Conservation (phyloP, 2,888 invertebrate species). For the Xiphydria camelus region DNA sequence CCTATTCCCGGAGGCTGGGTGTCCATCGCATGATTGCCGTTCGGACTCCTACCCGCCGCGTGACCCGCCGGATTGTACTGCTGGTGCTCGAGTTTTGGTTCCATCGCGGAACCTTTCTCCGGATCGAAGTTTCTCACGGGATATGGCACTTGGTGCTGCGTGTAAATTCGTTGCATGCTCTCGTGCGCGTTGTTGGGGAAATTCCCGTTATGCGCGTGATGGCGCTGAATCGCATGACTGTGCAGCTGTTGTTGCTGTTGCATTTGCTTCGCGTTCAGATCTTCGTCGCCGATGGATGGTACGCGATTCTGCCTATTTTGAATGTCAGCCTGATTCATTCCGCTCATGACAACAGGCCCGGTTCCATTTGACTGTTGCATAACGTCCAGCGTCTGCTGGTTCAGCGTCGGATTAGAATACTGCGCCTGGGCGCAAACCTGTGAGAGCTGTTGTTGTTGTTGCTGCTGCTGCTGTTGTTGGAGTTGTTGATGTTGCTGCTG, state of each 20-base stretch:
- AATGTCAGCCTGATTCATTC: constrained; percentile 37
- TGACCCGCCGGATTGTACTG: constrained; percentile 39
- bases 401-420: constrained; percentile 51
- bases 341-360: constrained; percentile 38
- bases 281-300: constrained; percentile 35
- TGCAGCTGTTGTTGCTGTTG: constrained; percentile 43
- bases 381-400: constrained; percentile 50
- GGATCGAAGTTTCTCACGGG: constrained; percentile 53
- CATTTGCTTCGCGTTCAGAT: constrained; percentile 43
- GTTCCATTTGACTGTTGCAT: constrained; percentile 47
- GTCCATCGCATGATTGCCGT: constrained; percentile 42
- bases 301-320: constrained; percentile 41
- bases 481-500: constrained; percentile 60
- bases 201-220: constrained; percentile 45
- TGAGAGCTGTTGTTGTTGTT: constrained; percentile 46
- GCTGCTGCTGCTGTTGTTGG: constrained; percentile 47
- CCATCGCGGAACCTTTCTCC: constrained; percentile 41
- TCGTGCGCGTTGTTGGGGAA: constrained; percentile 37
- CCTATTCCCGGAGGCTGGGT: constrained; percentile 39
- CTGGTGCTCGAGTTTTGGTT: constrained; percentile 38
- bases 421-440: constrained; percentile 52
- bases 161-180: constrained; percentile 42
- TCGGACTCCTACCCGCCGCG: constrained; percentile 44
- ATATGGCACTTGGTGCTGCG: constrained; percentile 47
- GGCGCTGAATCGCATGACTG: constrained; percentile 47